Evolutionary conservation across 2,797 vertebrate genomes (phyloP), one percentile per base, ranked within the genome.

Genomic region (Remorina albescens): DNA sequence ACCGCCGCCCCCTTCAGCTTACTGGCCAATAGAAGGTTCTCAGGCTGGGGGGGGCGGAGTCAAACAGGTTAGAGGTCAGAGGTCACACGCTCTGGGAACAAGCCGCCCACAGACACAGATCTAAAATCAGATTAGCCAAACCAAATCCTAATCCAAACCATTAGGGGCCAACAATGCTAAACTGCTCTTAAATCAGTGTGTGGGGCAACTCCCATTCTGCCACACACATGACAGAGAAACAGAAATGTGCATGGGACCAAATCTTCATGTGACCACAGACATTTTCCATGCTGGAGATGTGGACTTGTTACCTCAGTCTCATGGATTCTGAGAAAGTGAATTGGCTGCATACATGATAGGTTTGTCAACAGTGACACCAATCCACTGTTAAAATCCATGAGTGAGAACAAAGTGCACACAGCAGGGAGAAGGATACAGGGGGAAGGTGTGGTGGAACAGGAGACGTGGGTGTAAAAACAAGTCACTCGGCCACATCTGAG

Each of bases 1-100:
- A 99, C 98, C 0, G 98, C 98, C 3, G 98, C 98, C 21, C 97
- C 97, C 92, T 99, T 99, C 92, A 97, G 95, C 91, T 99, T 99
- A 91, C 97, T 98, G 68, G 98, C 98, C 92, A 99, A 91, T 90
- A 99, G 91, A 88, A 99, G 95, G 91, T 99, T 99, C 95, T 99
- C 98, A 1, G 98, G 98, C 98, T 99, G 94, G 84, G 83, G 86
- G 91, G 88, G 90, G 90, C 90, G 92, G 90, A 92, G 92, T 91
- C 84, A 93, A 93, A 93, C 86, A 93, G 92, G 93, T 94, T 91
- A 92, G 89, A 91, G 89, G 88, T 86, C 85, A 93, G 87, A 91
- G 84, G 89, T 90, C 88, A 91, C 84, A 85, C 86, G 72, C 87
- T 89, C 91, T 84, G 88, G 88, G 86, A 89, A 78, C 76, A 85